Evolutionary conservation across 2,113 vertebrate species (phyloP).

Genomic region (Gopherus flavomarginatus): DNA sequence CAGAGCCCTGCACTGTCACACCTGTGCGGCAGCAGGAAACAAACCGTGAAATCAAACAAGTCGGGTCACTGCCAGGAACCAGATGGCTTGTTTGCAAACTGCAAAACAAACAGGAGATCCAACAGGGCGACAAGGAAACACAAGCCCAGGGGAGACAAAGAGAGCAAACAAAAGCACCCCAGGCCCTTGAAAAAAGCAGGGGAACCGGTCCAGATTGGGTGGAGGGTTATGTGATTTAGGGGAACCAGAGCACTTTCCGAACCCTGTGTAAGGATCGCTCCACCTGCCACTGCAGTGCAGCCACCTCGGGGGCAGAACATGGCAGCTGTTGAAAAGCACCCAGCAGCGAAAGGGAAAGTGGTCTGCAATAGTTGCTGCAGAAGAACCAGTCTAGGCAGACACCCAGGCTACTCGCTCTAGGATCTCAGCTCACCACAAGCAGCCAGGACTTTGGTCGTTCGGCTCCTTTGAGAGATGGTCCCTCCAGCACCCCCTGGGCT

Average conservation of each 20-base stretch:
- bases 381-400: background rate
- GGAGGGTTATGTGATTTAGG: background rate
- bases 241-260: background rate
- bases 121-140: background rate
- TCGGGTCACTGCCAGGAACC: no score
- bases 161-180: background rate
- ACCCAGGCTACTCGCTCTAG: background rate
- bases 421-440: background rate
- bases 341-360: background rate
- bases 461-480: background rate
- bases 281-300: background rate
- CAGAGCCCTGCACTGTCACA: background rate
- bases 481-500: background rate
- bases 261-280: background rate
- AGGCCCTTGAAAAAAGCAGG: no score
- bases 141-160: background rate
- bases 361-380: background rate
- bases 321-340: background rate
- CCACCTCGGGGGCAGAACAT: background rate
- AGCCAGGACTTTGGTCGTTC: background rate
- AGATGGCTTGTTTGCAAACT: background rate
- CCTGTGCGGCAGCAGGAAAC: background rate
- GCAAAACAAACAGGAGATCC: background rate
- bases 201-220: no score
- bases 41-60: background rate